Evolutionary conservation across 1,140 invertebrate species (phyloP), one percentile per base, ranked within the genome.

Genomic region (Lethrus apterus): DNA sequence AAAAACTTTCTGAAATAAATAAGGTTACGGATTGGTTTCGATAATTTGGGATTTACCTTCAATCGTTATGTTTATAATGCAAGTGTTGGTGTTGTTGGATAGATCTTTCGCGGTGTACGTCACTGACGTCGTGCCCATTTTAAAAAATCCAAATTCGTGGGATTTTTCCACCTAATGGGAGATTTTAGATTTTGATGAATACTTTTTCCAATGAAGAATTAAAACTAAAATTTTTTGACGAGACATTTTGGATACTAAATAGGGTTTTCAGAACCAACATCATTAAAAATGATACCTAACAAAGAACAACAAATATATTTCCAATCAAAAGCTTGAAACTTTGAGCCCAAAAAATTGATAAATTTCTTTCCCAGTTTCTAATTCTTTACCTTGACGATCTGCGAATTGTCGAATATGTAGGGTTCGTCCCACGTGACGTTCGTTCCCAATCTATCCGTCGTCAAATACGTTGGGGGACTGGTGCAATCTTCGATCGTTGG

Each of bases 321-420:
- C n/a, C n/a, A n/a, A n/a, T n/a, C n/a, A n/a, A n/a, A n/a, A n/a
- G n/a, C n/a, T n/a, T n/a, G n/a, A n/a, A n/a, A n/a, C n/a, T n/a
- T n/a, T n/a, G n/a, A n/a, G n/a, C n/a, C n/a, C n/a, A n/a, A n/a
- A 13, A 21, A 38, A 10, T 20, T 13, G 17, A 5, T 2, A 11
- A 2, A 9, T 21, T 33, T 7, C n/a, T 38, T 21, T 8, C 3
- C 3, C 20, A 11, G 15, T 17, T 34, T 14, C 1, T 4, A 10
- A 11, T 44, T 17, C 21, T 10, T 36, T 54, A 63, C 54, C 7
- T 44, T 46, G 20, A 64, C 55, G 32, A 57, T 55, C 30, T 71
- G 73, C 0, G 82, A 84, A 64, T 84, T 86, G 54, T 86, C 83
- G 48, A 74, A 76, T 60, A 84, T 80, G 4, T 75, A 58, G 11